Conservation (phyloP, 23 tunicate species). For the Botrylloides violaceus region DNA sequence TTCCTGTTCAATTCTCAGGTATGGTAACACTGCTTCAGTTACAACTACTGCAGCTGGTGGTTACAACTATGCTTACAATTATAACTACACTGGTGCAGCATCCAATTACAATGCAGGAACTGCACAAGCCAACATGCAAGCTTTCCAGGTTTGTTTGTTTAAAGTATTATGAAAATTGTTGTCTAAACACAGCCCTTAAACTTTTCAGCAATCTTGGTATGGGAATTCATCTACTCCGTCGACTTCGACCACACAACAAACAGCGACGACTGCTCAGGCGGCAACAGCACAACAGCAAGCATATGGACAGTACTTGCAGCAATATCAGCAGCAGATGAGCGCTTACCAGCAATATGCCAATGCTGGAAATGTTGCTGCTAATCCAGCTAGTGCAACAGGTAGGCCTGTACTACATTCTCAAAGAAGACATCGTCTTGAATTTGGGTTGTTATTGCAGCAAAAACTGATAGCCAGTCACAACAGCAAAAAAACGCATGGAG, state of each 20-base stretch:
- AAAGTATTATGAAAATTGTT: neutral
- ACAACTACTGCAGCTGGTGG: neutral
- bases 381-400: no score
- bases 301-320: conserved; percentile 20
- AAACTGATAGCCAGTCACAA: neutral
- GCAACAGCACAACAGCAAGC: conserved; percentile 1
- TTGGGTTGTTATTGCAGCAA: neutral
- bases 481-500: conserved; percentile 1
- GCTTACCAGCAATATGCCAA: conserved; percentile 23
- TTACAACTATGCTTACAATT: neutral
- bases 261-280: neutral
- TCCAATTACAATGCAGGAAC: neutral
- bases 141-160: neutral
- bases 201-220: neutral
- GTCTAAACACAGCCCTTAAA: neutral
- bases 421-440: neutral
- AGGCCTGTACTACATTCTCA: no score
- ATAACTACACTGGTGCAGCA: neutral
- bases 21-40: neutral
- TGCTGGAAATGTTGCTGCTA: neutral
- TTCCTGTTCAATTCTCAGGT: neutral
- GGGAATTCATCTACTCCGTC: neutral
- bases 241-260: neutral
- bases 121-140: neutral
- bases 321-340: conserved; percentile 20